Base-by-base conservation (phyloP, 2,113 vertebrate genomes). In the Kobus ellipsiprymnus region DNA sequence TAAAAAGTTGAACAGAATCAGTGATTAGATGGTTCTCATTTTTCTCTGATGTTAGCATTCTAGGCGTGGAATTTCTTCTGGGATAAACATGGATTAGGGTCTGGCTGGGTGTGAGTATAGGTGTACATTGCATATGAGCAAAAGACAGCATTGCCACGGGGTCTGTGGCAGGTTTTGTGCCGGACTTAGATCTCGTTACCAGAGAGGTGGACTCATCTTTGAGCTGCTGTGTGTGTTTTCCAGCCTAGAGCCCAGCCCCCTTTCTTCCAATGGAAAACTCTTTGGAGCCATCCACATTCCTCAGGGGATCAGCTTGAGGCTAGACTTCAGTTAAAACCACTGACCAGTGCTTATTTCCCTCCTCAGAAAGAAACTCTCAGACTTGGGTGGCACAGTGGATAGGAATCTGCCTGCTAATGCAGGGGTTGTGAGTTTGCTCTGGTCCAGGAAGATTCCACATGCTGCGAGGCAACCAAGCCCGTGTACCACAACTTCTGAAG, bases 41-140 rank as follows among this genome's bases (percentile, higher is more conserved):
- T 94, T 94, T 94, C 87, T 90, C 46, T 64, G 52, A 55, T 11
- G 67, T 90, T 92, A 33, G 27, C 64, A 86, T 57, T 88, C 33
- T 82, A 74, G 54, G 50, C 12, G 59, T 87, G 67, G 74, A 46
- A 54, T 91, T 50, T 82, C 33, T 87, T 77, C 50, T 67, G 4
- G 33, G 13, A 81, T 52, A 57, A 27, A 91, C 19, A 46, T 30
- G 44, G 52, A 30, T 54, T 46, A 62, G 50, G n/a, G 5, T 91
- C 40, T 82, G 67, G 12, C 10, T 93, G 44, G 78, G 16, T 95
- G 3, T 81, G 25, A 40, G 10, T 62, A 71, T 6, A 84, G 5
- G 13, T 33, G 4, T 33, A 59, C n/a, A 59, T 33, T 88, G 36
- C 44, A 33, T 50, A 16, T 60, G 30, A 55, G 10, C 16, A 67